Evolutionary conservation across 2,797 vertebrate genomes (phyloP), one percentile per base, ranked within the genome.

Genomic region (Gorsachius magnificus): DNA sequence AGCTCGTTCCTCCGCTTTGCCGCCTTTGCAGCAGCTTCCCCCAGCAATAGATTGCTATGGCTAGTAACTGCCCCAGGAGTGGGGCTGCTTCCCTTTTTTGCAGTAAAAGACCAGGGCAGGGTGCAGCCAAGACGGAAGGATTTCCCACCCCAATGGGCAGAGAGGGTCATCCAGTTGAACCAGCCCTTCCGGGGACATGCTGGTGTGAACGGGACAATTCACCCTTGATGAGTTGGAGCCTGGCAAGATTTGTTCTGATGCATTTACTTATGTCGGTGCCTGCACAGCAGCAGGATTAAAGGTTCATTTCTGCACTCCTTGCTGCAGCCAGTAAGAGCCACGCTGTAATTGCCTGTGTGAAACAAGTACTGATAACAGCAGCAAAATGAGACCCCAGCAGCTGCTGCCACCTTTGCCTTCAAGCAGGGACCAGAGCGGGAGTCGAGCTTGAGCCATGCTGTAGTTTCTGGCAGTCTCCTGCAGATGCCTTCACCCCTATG

Each of bases 401-500:
- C 68, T 46, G 66, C 17, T 28, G 1, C 7, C 58, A 46, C 48
- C 19, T 22, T 5, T 41, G 31, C 6, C 64, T 51, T 56, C 35
- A 14, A 28, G 61, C 53, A 45, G 26, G 61, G 31, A 33, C 29
- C 51, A 26, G 64, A 1, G 0, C 17, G 38, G 33, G 26, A 25
- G 17, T 33, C 43, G 41, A 13, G 22, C 5, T 10, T 26, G 22
- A 36, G 5, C 10, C 43, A 6, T 5, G 9, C 72, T n/a, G 0
- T 24, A 36, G 48, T 6, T 79, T 45, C 50, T 43, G 45, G 4
- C 7, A 29, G 22, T 43, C 56, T 87, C 35, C 58, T 54, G 46
- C 35, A 41, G 54, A 48, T 18, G 1, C 1, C n/a, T 41, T 46
- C 36, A 14, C 2, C 0, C 4, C 72, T 38, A 1, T 0, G 3